Conservation (phyloP, 1,140 invertebrate species). For the Drosophila gunungcola region DNA sequence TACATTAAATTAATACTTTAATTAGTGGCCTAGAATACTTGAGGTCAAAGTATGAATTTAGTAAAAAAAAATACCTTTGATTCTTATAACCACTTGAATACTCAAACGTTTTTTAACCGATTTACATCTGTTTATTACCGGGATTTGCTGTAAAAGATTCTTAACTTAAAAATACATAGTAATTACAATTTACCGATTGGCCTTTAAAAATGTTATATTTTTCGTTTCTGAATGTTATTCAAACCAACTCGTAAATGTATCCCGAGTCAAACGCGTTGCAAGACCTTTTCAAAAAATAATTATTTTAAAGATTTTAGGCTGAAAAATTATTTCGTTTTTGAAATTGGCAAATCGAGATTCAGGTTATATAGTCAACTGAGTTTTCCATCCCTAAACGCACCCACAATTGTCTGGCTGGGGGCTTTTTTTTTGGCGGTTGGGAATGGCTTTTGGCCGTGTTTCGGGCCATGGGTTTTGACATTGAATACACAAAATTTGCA, state of each 20-base stretch:
- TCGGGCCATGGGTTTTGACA: slow-evolving; percentile 56
- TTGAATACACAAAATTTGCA: slow-evolving; percentile 74
- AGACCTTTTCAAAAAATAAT: too few relatives aligned
- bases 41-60: background rate
- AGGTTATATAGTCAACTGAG: background rate
- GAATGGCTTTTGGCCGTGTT: slow-evolving; percentile 25
- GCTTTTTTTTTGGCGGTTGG: slow-evolving; percentile 5
- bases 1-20: background rate
- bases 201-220: too few relatives aligned
- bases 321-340: background rate
- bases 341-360: background rate
- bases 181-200: too few relatives aligned
- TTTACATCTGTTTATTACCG: background rate
- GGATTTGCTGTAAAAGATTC: too few relatives aligned
- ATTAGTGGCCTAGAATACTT: background rate
- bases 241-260: too few relatives aligned
- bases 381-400: slow-evolving; percentile 26
- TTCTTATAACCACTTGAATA: background rate
- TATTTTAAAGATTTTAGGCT: too few relatives aligned
- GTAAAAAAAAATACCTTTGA: too few relatives aligned
- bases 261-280: too few relatives aligned
- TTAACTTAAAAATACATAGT: too few relatives aligned
- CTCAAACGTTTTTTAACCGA: background rate
- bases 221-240: too few relatives aligned
- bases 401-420: slow-evolving; percentile 13